Evolutionary conservation across 2,113 vertebrate genomes (phyloP), one percentile per base, ranked within the genome.

Genomic region (Pelecanoides urinatrix): DNA sequence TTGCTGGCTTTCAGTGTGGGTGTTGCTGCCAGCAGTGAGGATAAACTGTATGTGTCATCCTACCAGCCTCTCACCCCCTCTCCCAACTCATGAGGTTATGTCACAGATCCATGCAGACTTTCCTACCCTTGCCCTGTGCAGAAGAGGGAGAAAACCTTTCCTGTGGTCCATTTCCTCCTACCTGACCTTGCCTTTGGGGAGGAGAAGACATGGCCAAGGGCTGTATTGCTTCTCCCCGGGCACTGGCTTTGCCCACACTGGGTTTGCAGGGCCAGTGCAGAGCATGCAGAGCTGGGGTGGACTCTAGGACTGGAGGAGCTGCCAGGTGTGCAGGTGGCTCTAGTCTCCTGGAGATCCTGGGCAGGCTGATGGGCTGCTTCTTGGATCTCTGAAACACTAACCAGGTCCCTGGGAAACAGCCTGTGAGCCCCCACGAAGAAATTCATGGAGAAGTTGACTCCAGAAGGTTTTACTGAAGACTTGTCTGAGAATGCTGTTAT

Each of bases 321-420:
- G 16, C n/a, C 21, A 16, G 32, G 21, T 1, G 1, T n/a, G 4
- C 9, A 11, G 19, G 34, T 16, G 34, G 30, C 34, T 63, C 7
- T 19, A 2, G 29, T 25, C 18, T 75, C 32, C 63, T 72, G 32
- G 19, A 81, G 40, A 36, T 86, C 20, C 62, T 75, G n/a, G 55
- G 45, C 18, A 40, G 45, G 17, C 13, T 44, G 29, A 5, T 10
- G 36, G 36, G 22, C 32, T n/a, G 2, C 50, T 30, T 2, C 62
- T 29, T 75, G 52, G 25, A n/a, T 52, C 44, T 68, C 76, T 65
- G 49, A n/a, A 88, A 42, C 22, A 11, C 25, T 14, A 5, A 13
- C 22, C 16, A 18, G 23, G 15, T 18, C 75, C 7, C 0, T 3
- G 5, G 62, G 38, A 71, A 53, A 6, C 5, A 63, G 29, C n/a